Percentiles rank a stretch among this genome's conserved stretches.
Conservation (phyloP, 2,888 invertebrate species). For the Galeopsomyia nigrocyanea region DNA sequence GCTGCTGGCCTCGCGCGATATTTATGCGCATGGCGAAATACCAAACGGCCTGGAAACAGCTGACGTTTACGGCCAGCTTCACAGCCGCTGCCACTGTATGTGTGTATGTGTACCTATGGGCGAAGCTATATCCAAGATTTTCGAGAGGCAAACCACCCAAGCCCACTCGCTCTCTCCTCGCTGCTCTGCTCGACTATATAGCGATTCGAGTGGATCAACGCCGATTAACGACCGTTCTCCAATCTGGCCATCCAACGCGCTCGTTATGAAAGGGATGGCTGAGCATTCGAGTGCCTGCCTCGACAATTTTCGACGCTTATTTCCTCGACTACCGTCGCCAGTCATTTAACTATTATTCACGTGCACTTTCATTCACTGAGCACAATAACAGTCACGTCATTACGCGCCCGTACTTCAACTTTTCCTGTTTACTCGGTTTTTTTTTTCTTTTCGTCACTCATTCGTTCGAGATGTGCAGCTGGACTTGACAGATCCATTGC, state of each 20-base stretch:
- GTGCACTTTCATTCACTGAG: too few species aligned
- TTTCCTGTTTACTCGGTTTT: too few species aligned
- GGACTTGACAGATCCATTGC: too few species aligned
- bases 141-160: conserved; percentile 11
- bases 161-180: too few species aligned
- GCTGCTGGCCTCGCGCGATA: conserved; percentile 47
- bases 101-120: background rate
- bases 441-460: too few species aligned
- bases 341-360: too few species aligned
- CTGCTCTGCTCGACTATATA: background rate
- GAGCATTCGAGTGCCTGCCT: background rate
- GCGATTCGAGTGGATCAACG: conserved; percentile 23
- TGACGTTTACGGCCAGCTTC: conserved; percentile 47
- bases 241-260: conserved; percentile 6
- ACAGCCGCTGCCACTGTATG: conserved; percentile 10
- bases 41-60: conserved; percentile 53
- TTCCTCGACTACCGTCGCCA: too few species aligned
- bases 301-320: too few species aligned
- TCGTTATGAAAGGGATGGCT: background rate
- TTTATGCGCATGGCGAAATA: conserved; percentile 53
- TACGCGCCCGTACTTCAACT: too few species aligned
- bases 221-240: conserved; percentile 13
- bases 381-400: too few species aligned
- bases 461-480: too few species aligned
- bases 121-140: conserved; percentile 20